Percentiles rank a stretch among this genome's conserved stretches.
These are phyloP conservation scores for Gallinago paraguaiae DNA, from an alignment of 2,113 vertebrate genomes.

Conservation along the genomic window DNA sequence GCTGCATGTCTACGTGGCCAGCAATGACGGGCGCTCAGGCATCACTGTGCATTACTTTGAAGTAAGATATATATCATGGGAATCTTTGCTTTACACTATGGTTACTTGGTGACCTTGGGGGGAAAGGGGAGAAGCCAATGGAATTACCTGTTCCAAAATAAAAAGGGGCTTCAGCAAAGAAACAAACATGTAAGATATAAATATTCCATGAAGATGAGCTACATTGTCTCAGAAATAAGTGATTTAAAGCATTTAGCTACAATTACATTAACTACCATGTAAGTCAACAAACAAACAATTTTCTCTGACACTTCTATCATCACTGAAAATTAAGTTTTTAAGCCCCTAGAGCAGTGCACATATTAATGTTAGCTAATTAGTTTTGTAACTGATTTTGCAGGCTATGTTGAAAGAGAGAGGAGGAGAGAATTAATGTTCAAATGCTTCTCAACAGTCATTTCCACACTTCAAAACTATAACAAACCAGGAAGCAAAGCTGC, in stretches of 20 bases:
- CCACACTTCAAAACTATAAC: conserved; percentile 52
- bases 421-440: conserved; percentile 53
- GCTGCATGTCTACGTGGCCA: accelerated
- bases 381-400: conserved; percentile 64
- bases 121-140: background rate
- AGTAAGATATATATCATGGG: accelerated
- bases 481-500: conserved; percentile 42
- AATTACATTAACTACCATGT: conserved; percentile 36
- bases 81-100: background rate
- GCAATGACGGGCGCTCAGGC: background rate
- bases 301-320: conserved; percentile 57
- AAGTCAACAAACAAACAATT: conserved; percentile 63
- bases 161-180: background rate
- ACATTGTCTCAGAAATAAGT: background rate
- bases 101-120: background rate
- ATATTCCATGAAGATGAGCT: background rate
- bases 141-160: background rate
- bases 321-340: conserved; percentile 66
- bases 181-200: background rate
- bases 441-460: conserved; percentile 52
- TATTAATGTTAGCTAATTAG: conserved; percentile 70
- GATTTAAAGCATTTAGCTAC: conserved; percentile 38
- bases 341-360: conserved; percentile 53
- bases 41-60: background rate
- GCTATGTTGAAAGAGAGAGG: conserved; percentile 4